Percentiles rank a stretch among this genome's conserved stretches.
Evolutionary conservation across 2,888 invertebrate genomes (phyloP).

Genomic region (Epinotia demarniana): DNA sequence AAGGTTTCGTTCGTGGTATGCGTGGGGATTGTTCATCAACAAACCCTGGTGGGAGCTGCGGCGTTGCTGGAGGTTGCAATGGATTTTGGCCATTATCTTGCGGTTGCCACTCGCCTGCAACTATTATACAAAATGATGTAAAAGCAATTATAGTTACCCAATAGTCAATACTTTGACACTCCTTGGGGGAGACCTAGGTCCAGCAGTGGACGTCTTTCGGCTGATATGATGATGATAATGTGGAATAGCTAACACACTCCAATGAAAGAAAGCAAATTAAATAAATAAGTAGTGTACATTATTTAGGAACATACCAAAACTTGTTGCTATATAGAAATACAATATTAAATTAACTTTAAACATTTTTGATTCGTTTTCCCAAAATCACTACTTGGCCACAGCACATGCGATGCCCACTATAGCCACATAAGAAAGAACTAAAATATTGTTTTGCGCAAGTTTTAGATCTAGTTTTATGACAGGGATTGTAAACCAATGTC

Average conservation of each 20-base stretch:
- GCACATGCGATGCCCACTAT: conserved; percentile 1
- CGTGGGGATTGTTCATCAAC: background rate
- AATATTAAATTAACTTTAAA: conserved; percentile 16
- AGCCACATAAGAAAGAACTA: conserved; percentile 22
- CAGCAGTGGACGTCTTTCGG: too few species aligned
- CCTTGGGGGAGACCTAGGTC: too few species aligned
- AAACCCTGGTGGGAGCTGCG: background rate
- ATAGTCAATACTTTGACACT: background rate
- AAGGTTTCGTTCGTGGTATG: conserved; percentile 11
- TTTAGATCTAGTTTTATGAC: conserved; percentile 62
- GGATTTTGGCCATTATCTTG: conserved; percentile 10
- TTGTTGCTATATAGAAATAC: conserved; percentile 18
- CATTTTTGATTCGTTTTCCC: conserved; percentile 10
- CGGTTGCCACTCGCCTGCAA: conserved; percentile 30
- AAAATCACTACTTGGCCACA: background rate
- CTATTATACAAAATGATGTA: conserved; percentile 12
- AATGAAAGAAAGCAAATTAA: too few species aligned
- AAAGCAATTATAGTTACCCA: background rate
- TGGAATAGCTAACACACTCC: too few species aligned
- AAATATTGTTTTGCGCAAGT: conserved; percentile 48
- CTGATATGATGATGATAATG: too few species aligned
- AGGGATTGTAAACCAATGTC: conserved; percentile 68
- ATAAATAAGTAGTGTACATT: too few species aligned
- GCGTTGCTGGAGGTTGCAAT: background rate
- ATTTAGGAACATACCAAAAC: conserved; percentile 6